A percentile compares a stretch with the other conserved stretches of the same genome.
phyloP scores from a whole-genome alignment of 30 jellyfish, hydroid and myxozoan genomes.

The Chrysaora quinquecirrha region DNA sequence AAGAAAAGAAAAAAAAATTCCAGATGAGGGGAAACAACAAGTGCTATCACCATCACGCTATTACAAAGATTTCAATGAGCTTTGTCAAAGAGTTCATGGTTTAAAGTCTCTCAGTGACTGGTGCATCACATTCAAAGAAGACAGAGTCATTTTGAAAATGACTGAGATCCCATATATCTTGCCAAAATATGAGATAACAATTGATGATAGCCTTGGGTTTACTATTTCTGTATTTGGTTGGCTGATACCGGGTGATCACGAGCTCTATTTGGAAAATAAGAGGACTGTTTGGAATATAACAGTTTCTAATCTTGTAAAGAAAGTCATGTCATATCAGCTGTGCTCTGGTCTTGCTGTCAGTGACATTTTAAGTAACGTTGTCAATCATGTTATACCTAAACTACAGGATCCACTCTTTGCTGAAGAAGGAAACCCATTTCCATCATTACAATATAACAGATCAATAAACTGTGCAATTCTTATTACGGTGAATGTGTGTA shows the following conservation, averaged over 20 bases:
- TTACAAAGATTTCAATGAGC: background rate
- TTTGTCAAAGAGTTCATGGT: constrained; percentile 13
- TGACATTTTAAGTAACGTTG: constrained; percentile 19
- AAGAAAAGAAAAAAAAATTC: too few species aligned
- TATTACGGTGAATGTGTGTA: too few species aligned
- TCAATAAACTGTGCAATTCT: too few species aligned
- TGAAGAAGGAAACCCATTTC: too few species aligned
- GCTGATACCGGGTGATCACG: background rate
- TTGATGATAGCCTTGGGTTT: too few species aligned
- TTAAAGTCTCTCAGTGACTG: constrained; percentile 28
- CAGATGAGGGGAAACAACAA: too few species aligned
- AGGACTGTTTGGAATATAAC: constrained; percentile 20
- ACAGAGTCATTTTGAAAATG: constrained; percentile 3
- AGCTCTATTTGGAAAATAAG: background rate
- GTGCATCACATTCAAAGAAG: background rate
- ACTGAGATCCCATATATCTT: constrained; percentile 1
- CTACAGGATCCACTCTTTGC: constrained; percentile 41
- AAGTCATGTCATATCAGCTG: background rate
- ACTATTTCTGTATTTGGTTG: constrained; percentile 10
- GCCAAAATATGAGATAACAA: background rate
- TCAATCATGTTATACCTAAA: constrained; percentile 33
- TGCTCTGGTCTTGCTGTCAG: constrained; percentile 3
- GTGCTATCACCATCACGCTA: constrained; percentile 11
- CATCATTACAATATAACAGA: too few species aligned
- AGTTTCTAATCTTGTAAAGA: constrained; percentile 11